A percentile compares a stretch with the other conserved stretches of the same genome.
Evolutionary conservation across 2,888 invertebrate species (phyloP).

Genomic region (Hartigia nigra): DNA sequence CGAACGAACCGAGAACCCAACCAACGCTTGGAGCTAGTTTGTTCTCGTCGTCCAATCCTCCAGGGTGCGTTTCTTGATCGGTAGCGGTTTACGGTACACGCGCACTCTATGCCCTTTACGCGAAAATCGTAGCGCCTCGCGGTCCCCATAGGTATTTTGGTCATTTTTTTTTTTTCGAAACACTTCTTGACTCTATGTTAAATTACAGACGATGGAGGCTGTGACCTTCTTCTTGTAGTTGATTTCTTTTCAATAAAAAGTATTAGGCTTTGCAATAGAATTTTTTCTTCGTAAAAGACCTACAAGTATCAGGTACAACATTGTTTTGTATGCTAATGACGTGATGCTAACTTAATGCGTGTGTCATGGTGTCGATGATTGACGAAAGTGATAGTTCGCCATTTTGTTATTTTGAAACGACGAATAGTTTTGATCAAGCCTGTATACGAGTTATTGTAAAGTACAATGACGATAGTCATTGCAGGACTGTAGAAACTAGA

Average conservation of each 20-base stretch:
- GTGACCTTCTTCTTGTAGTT: background rate
- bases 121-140: constrained; percentile 38
- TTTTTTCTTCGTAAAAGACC: background rate
- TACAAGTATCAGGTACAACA: background rate
- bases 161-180: background rate
- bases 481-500: background rate
- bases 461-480: background rate
- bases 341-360: background rate
- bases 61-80: constrained; percentile 60
- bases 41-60: constrained; percentile 60
- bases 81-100: constrained; percentile 21
- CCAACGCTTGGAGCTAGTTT: constrained; percentile 59
- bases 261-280: background rate
- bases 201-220: background rate
- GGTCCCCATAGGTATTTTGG: background rate
- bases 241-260: background rate
- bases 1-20: constrained; percentile 38
- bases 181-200: background rate
- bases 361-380: background rate
- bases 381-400: background rate
- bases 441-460: background rate
- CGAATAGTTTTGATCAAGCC: background rate
- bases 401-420: background rate
- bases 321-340: background rate
- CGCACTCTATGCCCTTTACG: constrained; percentile 24